Evolutionary conservation across 1,140 invertebrate species (phyloP), one percentile per base, ranked within the genome.

Genomic region (Drosophila dunni): DNA sequence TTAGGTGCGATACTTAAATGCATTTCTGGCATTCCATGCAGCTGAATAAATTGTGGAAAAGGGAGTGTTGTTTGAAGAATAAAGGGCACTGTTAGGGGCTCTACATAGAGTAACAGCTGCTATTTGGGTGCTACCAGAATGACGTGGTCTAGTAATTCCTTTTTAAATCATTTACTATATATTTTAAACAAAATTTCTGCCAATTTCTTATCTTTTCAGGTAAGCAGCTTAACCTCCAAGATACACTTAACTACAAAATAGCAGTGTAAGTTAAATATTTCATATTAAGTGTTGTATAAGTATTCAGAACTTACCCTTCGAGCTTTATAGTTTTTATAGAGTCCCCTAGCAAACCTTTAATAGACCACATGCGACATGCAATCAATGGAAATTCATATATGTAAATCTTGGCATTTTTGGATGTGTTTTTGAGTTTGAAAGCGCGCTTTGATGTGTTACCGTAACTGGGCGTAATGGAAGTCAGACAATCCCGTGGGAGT

Each of bases 1-100:
- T 84, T 81, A 89, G 81, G 80, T 90, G 84, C 85, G 78, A 90
- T 78, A 56, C 70, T 89, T 74, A 71, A 89, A 76, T 78, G 84
- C 84, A 88, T 73, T 82, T 54, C 7, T 57, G 1, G 11, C 34
- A 11, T 10, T 57, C 20, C 20, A 34, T 53, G 20, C 78, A 81
- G 65, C 78, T 69, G 33, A 48, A 20, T 10, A 1, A 17, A 17
- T 9, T 1, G 8, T 6, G 0, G 8, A 9, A 9, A 11, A n/a
- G 34, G 38, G 46, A 10, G 46, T 17, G 36, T 36, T 7, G 1
- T 36, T 8, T 8, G 34, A 36, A 7, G 9, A 8, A 38, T 9
- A 38, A 38, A 3, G 24, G 24, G 24, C 3, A 0, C 24, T 29
- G 1, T 20, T 20, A 20, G 24, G 24, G 24, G 24, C 0, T 29